phyloP scores from a whole-genome alignment of 2,113 vertebrate genomes.

The Ictidomys tridecemlineatus region DNA sequence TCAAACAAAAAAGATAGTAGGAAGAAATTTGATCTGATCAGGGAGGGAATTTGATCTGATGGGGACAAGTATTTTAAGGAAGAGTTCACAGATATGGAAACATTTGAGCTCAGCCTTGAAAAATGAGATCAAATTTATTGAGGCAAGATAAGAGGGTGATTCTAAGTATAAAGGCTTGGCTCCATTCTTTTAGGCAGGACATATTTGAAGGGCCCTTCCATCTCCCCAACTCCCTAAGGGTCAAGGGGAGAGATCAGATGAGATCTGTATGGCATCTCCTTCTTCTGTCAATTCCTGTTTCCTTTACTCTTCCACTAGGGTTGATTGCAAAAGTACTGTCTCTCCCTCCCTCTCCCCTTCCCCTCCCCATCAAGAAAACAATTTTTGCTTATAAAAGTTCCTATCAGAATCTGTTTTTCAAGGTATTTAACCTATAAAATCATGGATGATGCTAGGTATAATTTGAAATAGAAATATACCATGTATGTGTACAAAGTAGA shows the following conservation, averaged over 20 bases:
- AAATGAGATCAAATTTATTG: neutral
- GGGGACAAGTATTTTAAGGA: neutral
- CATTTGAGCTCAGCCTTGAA: neutral
- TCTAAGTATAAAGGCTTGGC: neutral
- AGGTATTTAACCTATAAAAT: conserved; percentile 14
- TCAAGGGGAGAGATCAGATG: neutral
- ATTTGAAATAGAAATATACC: conserved; percentile 36
- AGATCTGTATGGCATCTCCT: neutral
- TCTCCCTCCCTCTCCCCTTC: neutral
- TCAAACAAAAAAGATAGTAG: neutral
- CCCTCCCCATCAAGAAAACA: neutral
- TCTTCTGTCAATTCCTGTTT: neutral
- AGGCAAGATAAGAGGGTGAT: neutral
- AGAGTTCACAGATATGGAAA: conserved; percentile 4
- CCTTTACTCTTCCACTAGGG: neutral
- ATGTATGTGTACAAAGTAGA: neutral
- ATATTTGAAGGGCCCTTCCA: neutral
- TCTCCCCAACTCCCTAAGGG: neutral
- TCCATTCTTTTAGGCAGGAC: neutral
- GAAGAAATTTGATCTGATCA: neutral
- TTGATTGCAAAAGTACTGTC: conserved; percentile 32
- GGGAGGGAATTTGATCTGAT: neutral
- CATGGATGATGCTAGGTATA: neutral
- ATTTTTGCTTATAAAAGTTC: neutral
- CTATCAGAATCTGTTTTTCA: conserved; percentile 11